phyloP scores from a whole-genome alignment of 2,113 vertebrate species.

The Aptenodytes patagonicus region DNA sequence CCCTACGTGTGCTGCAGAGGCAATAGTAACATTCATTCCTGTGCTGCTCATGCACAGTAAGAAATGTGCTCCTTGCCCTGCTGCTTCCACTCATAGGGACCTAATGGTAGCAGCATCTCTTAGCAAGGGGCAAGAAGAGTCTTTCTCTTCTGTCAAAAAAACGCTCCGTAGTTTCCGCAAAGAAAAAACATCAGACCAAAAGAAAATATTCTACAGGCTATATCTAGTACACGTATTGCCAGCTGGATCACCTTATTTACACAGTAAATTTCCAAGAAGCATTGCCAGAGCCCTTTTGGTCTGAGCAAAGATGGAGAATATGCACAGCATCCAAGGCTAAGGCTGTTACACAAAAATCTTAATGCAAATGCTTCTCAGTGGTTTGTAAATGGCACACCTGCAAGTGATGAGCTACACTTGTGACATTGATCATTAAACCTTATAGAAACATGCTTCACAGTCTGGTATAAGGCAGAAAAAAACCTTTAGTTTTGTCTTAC shows the following conservation, averaged over 20 bases:
- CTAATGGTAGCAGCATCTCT: background rate
- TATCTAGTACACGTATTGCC: background rate
- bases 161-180: background rate
- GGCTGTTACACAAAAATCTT: background rate
- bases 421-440: background rate
- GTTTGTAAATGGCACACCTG: background rate
- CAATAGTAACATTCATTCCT: background rate
- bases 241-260: background rate
- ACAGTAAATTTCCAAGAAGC: background rate
- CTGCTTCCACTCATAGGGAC: background rate
- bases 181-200: background rate
- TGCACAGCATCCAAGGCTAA: background rate
- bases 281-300: background rate
- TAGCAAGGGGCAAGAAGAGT: background rate
- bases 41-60: background rate
- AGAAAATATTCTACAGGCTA: background rate
- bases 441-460: background rate
- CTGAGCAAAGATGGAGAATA: background rate
- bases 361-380: background rate
- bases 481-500: background rate
- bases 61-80: background rate
- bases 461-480: background rate
- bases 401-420: background rate
- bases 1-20: background rate
- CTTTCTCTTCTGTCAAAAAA: background rate